Base-by-base conservation (phyloP, 1,140 invertebrate genomes). In the Drosophila eugracilis region DNA sequence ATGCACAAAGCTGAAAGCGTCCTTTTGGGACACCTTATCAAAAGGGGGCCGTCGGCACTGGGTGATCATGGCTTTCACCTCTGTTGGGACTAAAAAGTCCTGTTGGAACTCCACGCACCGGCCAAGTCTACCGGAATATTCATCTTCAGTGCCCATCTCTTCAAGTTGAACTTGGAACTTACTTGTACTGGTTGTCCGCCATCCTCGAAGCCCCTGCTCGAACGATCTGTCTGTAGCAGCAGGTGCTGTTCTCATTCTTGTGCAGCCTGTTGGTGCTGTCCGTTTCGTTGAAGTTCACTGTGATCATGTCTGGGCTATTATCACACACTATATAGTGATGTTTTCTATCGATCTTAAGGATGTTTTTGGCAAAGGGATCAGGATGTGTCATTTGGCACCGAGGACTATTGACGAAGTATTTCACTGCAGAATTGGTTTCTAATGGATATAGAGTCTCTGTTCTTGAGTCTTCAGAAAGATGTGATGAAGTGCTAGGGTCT, bases 321-420 rank as follows among this genome's bases (percentile, higher is more conserved):
- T 93, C 91, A 74, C 95, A 96, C 0, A 90, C 58, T 17, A 94
- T 91, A 32, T 93, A 94, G 30, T 92, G 90, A 30, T 92, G 91
- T 32, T 93, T 93, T 14, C 92, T 92, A n/a, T 94, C 93, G 47
- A 94, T 93, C n/a, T 92, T 90, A 12, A 90, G 91, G 2, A 95
- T 94, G 34, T 94, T 94, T 5, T 92, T 85, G 72, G 95, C 93
- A 63, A 94, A 93, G 0, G 96, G 95, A 84, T 96, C 92, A 17
- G 95, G 90, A 17, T 94, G 93, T 1, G 94, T 93, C 76, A 96
- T 95, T 58, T 93, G 93, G 75, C 96, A 97, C 2, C 48, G 26
- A 5, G 74, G 37, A 2, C 72, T 79, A 9, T 75, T 67, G 4
- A 90, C 80, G 53, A 70, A 90, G 36, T 66, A 90, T 6, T 83